phyloP scores from a whole-genome alignment of 2,888 invertebrate genomes.

The Ochropleura plecta region DNA sequence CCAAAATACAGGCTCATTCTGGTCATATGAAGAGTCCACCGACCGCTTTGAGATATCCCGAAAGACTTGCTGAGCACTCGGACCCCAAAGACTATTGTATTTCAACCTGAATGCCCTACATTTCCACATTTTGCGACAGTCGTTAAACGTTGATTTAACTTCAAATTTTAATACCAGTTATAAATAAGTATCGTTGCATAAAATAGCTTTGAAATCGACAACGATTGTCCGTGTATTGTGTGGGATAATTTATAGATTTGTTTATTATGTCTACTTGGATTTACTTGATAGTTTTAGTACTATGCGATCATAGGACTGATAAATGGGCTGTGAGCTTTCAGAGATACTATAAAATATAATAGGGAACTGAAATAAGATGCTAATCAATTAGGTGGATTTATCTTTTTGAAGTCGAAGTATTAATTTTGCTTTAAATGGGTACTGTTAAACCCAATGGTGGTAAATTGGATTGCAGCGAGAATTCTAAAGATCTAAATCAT shows the following conservation, averaged over 20 bases:
- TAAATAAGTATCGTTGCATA: conserved; percentile 69
- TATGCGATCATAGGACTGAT: conserved; percentile 48
- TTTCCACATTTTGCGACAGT: conserved; percentile 67
- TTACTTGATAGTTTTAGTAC: conserved; percentile 58
- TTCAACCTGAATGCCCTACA: background rate
- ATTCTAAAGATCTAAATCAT: background rate
- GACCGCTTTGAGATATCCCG: no score
- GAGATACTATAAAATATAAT: conserved; percentile 47
- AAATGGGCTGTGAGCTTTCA: conserved; percentile 49
- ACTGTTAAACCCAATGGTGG: conserved; percentile 12
- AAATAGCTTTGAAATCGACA: conserved; percentile 71
- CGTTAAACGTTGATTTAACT: conserved; percentile 73
- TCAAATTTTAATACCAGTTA: conserved; percentile 64
- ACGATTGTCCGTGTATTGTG: conserved; percentile 59
- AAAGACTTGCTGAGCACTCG: no score
- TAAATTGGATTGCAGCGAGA: background rate
- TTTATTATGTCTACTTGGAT: conserved; percentile 56
- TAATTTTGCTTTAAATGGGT: conserved; percentile 28
- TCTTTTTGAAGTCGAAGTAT: conserved; percentile 23
- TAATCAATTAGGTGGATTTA: conserved; percentile 56
- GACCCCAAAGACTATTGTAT: no score
- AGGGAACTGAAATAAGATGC: conserved; percentile 46
- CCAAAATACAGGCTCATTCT: no score
- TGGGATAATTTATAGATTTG: conserved; percentile 63
- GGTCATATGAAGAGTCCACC: no score